Base-by-base conservation (phyloP, 2,113 vertebrate genomes). In the Telmatochromis sp. region DNA sequence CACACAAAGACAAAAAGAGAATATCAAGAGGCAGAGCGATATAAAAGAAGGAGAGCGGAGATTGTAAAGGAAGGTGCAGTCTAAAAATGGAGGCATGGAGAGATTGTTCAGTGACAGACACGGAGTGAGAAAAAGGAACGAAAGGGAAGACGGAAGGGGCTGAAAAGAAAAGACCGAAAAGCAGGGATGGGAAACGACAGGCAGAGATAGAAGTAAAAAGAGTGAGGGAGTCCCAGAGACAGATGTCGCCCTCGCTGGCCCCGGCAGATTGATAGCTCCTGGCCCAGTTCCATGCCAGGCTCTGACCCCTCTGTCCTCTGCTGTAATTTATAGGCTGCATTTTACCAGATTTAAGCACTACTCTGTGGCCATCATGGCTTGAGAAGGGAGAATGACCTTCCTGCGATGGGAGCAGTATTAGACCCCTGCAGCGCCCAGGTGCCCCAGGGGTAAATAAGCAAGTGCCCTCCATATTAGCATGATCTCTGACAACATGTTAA, bases 301-400 rank as follows among this genome's bases (percentile, higher is more conserved):
- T 95, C 91, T 96, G 96, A 96, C 96, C 96, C 91, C 88, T 93
- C 94, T 94, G 96, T 97, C 96, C 96, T 97, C 94, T 97, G 96
- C 94, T 93, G 94, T 96, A 96, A 97, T 96, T 97, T 96, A 96
- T 96, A 94, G 95, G 93, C 94, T 94, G 93, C 91, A 80, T 95
- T 96, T 97, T 95, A 90, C 94, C 93, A 95, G 95, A 96, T 96
- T 96, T 96, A 97, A 96, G 94, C 94, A 89, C 95, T 92, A 93
- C 94, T 95, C 91, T 87, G 93, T 95, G 95, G 94, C 95, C 95
- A 95, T 95, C 93, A 92, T 93, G 90, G 94, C 90, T 88, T 49
- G 54, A 93, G 93, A 94, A 91, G 83, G 89, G 84, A 92, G 88
- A 90, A 92, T 91, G 92, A 96, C 96, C 95, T 96, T 96, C 95